A percentile compares a stretch with the other conserved stretches of the same genome.
phyloP scores from a whole-genome alignment of 2,888 invertebrate species.

The Scaptomyza parva region DNA sequence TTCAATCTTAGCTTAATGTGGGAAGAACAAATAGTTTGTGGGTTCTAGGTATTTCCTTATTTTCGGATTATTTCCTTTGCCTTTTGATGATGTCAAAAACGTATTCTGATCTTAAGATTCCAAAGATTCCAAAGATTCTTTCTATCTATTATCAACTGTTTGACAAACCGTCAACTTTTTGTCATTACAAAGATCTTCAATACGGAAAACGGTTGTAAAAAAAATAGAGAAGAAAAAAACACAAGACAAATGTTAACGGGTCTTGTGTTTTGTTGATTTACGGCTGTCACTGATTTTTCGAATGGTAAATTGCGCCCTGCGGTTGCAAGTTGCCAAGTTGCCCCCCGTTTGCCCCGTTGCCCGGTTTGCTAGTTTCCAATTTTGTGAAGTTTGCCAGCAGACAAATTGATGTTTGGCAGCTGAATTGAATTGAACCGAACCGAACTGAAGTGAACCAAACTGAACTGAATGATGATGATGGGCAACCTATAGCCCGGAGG shows the following conservation, averaged over 20 bases:
- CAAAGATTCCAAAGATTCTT: too few species aligned
- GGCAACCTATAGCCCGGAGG: slow-evolving; percentile 41
- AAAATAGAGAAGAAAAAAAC: slow-evolving; percentile 2
- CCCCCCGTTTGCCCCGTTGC: background rate
- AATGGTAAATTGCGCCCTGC: slow-evolving; percentile 51
- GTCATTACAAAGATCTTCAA: slow-evolving; percentile 12
- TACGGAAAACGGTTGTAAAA: slow-evolving; percentile 3
- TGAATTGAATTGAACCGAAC: slow-evolving; percentile 5
- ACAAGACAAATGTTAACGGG: slow-evolving; percentile 30
- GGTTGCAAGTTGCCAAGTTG: slow-evolving; percentile 23
- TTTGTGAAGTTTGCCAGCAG: slow-evolving; percentile 26
- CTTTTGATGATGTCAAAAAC: too few species aligned
- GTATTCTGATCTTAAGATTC: background rate
- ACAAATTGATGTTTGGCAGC: slow-evolving; percentile 50
- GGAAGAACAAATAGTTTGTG: too few species aligned
- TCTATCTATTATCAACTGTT: background rate
- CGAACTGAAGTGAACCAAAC: background rate
- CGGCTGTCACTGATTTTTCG: slow-evolving; percentile 52
- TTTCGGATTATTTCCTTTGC: too few species aligned
- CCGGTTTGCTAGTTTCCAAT: slow-evolving; percentile 1
- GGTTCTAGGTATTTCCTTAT: too few species aligned
- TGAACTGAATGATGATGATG: slow-evolving; percentile 7
- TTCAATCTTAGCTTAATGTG: too few species aligned
- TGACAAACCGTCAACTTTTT: slow-evolving; percentile 12
- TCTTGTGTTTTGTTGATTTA: slow-evolving; percentile 46